Evolutionary conservation across 2,113 vertebrate species (phyloP), one percentile per base, ranked within the genome.

Genomic region (Struthio camelus): DNA sequence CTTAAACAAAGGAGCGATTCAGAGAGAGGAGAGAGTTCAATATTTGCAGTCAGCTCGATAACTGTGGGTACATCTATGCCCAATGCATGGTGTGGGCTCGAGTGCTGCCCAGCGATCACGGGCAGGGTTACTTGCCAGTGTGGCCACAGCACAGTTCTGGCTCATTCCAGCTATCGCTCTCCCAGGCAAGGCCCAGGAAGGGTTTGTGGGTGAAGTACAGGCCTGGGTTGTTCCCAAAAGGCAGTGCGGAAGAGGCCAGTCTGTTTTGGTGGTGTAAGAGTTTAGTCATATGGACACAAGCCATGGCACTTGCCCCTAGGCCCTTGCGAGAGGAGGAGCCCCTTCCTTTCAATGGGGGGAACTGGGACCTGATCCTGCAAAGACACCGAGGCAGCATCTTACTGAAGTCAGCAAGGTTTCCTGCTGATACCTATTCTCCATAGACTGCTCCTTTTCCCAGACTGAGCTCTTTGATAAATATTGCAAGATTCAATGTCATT

Each of bases 121-220:
- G 23, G n/a, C 30, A 1, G 0, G 9, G 11, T 23, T 14, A 36
- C 17, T 4, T 28, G 14, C 10, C 51, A 50, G 38, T 1, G 0
- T 4, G 36, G 9, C 59, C 10, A 61, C 1, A 0, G 42, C 38
- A 65, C 32, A 18, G 40, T 13, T 51, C 44, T 46, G 44, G 44
- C 44, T 46, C 17, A 16, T 46, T 14, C 14, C 44, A 46, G 44
- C 44, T 46, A 46, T 16, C 44, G 15, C 44, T 46, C 44, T 46
- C 22, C n/a, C 40, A 56, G 40, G 14, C 11, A 36, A 34, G 11
- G 11, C 9, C 38, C 16, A 11, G 30, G 27, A 67, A 44, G 4
- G 4, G 11, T 22, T 27, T 34, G 9, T 16, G 7, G 40, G 24
- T 53, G 24, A 44, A 54, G 30, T 17, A 6, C 3, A 7, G 16